phyloP scores from a whole-genome alignment of 92 coral and sea anemone genomes.

The Bergia puertoricense region DNA sequence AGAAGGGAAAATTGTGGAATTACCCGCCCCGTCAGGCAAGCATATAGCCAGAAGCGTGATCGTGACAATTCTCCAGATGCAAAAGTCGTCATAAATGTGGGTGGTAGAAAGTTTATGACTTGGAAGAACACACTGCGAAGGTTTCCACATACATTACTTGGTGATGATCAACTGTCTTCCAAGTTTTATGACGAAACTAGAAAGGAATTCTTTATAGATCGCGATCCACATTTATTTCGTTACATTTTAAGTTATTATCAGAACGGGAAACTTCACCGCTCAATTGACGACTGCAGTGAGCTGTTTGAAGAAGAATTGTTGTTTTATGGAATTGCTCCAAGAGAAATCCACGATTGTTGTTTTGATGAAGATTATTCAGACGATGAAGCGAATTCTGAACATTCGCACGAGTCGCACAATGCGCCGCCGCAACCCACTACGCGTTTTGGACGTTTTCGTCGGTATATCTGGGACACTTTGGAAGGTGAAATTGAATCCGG shows the following conservation, averaged over 20 bases:
- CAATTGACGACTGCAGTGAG: slow-evolving; percentile 84
- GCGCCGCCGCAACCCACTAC: slow-evolving; percentile 31
- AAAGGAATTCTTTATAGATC: slow-evolving; percentile 88
- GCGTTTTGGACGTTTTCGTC: slow-evolving; percentile 52
- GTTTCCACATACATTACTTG: slow-evolving; percentile 89
- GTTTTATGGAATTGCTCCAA: slow-evolving; percentile 84
- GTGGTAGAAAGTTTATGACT: slow-evolving; percentile 90
- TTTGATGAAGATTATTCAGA: slow-evolving; percentile 79
- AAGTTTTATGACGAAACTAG: slow-evolving; percentile 80
- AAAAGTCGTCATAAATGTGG: slow-evolving; percentile 87
- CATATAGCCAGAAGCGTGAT: neutral
- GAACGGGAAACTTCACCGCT: slow-evolving; percentile 94
- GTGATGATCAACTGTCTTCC: slow-evolving; percentile 73
- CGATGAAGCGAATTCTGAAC: slow-evolving; percentile 67
- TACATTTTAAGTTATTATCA: slow-evolving; percentile 93
- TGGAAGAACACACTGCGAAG: slow-evolving; percentile 85
- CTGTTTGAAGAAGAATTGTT: slow-evolving; percentile 84
- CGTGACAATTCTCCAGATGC: slow-evolving; percentile 46
- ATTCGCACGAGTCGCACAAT: slow-evolving; percentile 43
- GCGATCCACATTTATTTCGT: slow-evolving; percentile 93
- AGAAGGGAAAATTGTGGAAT: slow-evolving; percentile 3
- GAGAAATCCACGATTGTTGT: slow-evolving; percentile 92
- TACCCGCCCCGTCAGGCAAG: neutral
- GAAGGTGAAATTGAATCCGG: slow-evolving; percentile 84
- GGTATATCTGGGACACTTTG: slow-evolving; percentile 75